phyloP scores from a whole-genome alignment of 2,888 invertebrate species.

The Antitype chi region DNA sequence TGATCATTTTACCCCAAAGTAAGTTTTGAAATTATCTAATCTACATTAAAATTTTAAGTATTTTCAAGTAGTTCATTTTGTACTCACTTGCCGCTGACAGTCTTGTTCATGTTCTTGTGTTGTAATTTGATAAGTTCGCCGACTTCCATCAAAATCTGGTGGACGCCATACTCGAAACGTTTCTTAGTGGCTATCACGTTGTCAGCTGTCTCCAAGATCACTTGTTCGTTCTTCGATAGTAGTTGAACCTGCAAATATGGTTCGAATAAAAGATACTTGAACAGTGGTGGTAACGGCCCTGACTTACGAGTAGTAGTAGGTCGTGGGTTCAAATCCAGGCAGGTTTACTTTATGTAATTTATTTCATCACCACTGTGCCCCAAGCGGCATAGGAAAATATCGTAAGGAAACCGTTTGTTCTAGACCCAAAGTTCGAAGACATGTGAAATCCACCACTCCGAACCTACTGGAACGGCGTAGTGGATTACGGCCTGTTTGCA shows the following conservation, averaged over 20 bases:
- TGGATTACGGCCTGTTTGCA: not conserved
- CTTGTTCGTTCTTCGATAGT: constrained; percentile 93
- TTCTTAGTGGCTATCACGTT: constrained; percentile 96
- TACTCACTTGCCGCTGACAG: constrained; percentile 91
- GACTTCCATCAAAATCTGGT: constrained; percentile 95
- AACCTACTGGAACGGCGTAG: not conserved
- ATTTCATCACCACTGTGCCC: not conserved
- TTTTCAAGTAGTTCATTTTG: not conserved
- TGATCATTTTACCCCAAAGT: not conserved
- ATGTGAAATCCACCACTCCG: not conserved
- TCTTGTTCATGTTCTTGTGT: constrained; percentile 92
- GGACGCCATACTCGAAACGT: constrained; percentile 95
- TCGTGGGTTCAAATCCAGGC: not conserved
- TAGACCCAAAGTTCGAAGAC: not conserved
- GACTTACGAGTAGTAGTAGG: not conserved
- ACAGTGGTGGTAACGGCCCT: not conserved
- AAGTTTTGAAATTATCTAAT: not conserved
- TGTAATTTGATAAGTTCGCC: constrained; percentile 92
- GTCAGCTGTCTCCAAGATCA: constrained; percentile 95
- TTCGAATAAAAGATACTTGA: constrained; percentile 1
- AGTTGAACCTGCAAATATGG: constrained; percentile 83
- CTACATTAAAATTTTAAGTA: too few relatives aligned
- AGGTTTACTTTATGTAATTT: not conserved
- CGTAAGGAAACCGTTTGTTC: not conserved
- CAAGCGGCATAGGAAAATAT: not conserved